A percentile compares a stretch with the other conserved stretches of the same genome.
phyloP scores from a whole-genome alignment of 2,888 invertebrate genomes.

The Pilophorus perplexus region DNA sequence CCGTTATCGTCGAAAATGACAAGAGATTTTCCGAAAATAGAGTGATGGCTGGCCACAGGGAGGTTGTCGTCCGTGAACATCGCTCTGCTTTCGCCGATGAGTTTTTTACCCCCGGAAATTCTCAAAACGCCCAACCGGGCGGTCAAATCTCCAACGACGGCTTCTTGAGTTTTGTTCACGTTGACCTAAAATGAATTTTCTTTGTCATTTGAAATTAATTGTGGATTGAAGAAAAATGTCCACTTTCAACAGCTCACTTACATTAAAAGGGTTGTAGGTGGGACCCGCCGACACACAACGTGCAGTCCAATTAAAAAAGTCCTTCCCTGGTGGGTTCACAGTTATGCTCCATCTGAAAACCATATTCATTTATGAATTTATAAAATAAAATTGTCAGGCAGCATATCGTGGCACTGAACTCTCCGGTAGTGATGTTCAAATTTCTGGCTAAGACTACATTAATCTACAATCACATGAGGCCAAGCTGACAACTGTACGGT shows the following conservation, averaged over 20 bases:
- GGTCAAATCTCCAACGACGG: slow-evolving; percentile 71
- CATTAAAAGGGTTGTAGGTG: slow-evolving; percentile 75
- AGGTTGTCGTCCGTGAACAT: slow-evolving; percentile 76
- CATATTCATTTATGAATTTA: no score
- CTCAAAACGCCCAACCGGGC: slow-evolving; percentile 67
- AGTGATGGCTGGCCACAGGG: slow-evolving; percentile 71
- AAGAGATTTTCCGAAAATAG: slow-evolving; percentile 75
- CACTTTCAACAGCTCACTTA: slow-evolving; percentile 49
- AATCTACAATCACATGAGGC: no score
- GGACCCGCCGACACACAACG: slow-evolving; percentile 76
- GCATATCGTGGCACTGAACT: no score
- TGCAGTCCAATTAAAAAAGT: slow-evolving; percentile 87
- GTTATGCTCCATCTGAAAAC: slow-evolving; percentile 78
- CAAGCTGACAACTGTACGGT: no score
- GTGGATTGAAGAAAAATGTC: neutral
- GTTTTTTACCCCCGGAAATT: slow-evolving; percentile 69
- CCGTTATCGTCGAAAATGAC: slow-evolving; percentile 85
- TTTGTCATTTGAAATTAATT: neutral
- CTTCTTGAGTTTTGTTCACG: slow-evolving; percentile 55
- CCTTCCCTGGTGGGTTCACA: slow-evolving; percentile 72
- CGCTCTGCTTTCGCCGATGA: slow-evolving; percentile 61
- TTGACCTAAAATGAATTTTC: slow-evolving; percentile 34
- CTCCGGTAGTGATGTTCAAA: no score
- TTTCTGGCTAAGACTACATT: no score
- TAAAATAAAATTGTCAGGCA: no score